Evolutionary conservation across 2,888 invertebrate genomes (phyloP).

Genomic region (Drosophila neoperkinsi): DNA sequence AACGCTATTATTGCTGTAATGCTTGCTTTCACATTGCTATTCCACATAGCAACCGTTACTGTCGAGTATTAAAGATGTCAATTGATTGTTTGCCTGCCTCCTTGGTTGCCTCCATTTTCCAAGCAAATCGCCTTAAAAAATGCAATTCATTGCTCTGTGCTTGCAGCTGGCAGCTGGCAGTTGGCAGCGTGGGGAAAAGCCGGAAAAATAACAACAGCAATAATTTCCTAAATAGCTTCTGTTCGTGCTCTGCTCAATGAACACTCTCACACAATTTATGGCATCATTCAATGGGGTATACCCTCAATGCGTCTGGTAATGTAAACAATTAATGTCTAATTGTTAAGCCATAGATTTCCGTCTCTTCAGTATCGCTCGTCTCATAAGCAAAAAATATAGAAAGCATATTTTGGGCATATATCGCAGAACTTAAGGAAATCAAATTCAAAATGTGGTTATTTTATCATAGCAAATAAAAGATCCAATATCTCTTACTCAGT

Average conservation of each 20-base stretch:
- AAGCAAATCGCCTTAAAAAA: slow-evolving; percentile 26
- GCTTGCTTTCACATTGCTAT: slow-evolving; percentile 4
- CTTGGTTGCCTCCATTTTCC: slow-evolving; percentile 11
- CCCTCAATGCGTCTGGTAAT: background rate
- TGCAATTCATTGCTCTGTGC: slow-evolving; percentile 35
- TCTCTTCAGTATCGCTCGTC: too few species aligned
- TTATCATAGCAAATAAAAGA: background rate
- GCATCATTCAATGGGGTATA: background rate
- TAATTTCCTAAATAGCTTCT: slow-evolving; percentile 28
- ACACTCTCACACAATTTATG: background rate
- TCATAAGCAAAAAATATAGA: too few species aligned
- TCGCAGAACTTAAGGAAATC: background rate
- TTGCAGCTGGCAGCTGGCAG: background rate
- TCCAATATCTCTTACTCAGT: background rate
- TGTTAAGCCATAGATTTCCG: too few species aligned
- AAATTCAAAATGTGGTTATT: background rate
- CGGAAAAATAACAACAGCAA: slow-evolving; percentile 15
- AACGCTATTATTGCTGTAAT: slow-evolving; percentile 24
- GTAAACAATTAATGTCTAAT: background rate
- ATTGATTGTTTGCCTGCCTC: slow-evolving; percentile 31
- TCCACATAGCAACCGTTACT: too few species aligned
- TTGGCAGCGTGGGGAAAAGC: background rate
- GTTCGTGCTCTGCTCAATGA: slow-evolving; percentile 20
- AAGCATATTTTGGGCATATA: background rate
- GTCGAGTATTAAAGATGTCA: slow-evolving; percentile 23